These are phyloP conservation scores for Leucoraja ocellata DNA, from an alignment of 2,797 vertebrate species.

Conservation along the genomic window DNA sequence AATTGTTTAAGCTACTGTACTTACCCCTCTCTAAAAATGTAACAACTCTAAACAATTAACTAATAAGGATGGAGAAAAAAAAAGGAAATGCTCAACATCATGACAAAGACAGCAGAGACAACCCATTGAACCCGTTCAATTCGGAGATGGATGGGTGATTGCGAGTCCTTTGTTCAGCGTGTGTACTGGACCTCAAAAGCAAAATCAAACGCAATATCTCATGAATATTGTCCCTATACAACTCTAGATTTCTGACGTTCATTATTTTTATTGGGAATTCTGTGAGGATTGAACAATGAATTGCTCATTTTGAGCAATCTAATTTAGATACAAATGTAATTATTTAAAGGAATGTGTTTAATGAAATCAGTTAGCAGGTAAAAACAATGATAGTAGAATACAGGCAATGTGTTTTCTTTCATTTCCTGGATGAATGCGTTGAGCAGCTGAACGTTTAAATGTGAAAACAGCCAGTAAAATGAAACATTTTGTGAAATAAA, in stretches of 20 bases:
- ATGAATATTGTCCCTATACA: background rate
- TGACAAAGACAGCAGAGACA: background rate
- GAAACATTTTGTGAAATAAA: slow-evolving; percentile 22
- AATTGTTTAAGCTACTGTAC: too few relatives aligned
- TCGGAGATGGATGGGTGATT: background rate
- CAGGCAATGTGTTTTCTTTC: slow-evolving; percentile 6
- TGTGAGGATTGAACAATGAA: background rate
- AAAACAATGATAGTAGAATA: background rate
- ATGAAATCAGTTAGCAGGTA: slow-evolving; percentile 20
- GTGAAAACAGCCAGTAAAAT: slow-evolving; percentile 21
- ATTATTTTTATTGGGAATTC: slow-evolving; percentile 21
- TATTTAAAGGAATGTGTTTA: slow-evolving; percentile 28
- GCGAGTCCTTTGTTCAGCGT: background rate
- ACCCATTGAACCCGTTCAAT: background rate
- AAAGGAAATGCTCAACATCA: background rate
- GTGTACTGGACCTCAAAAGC: background rate
- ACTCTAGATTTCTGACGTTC: background rate
- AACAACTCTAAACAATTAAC: background rate
- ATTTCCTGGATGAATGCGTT: slow-evolving; percentile 35
- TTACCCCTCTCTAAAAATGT: background rate
- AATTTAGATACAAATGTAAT: slow-evolving; percentile 13
- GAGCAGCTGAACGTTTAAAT: background rate
- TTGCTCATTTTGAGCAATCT: background rate
- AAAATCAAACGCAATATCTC: background rate
- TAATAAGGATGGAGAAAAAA: background rate